These are phyloP conservation scores for Erinaceus europaeus DNA, from an alignment of 2,113 vertebrate species.

Conservation along the genomic window DNA sequence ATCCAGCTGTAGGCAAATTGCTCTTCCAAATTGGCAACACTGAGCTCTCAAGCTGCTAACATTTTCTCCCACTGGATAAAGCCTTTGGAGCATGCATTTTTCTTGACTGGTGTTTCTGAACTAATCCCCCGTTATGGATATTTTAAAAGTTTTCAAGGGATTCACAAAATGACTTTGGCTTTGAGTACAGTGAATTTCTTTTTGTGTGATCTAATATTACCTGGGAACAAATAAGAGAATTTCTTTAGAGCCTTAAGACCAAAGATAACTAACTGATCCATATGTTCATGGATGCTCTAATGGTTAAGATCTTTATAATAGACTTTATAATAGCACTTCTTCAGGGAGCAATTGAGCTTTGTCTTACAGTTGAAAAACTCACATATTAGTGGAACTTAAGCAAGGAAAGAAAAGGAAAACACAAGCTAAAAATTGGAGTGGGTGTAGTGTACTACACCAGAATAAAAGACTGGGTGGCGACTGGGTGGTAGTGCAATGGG, in stretches of 20 bases:
- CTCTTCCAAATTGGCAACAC: constrained; percentile 66
- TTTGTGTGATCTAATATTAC: background rate
- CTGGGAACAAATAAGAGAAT: background rate
- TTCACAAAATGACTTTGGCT: constrained; percentile 33
- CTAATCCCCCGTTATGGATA: constrained; percentile 45
- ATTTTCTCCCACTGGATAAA: constrained; percentile 44
- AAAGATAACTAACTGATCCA: background rate
- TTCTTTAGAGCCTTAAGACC: background rate
- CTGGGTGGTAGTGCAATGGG: too few species aligned
- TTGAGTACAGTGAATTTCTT: constrained; percentile 25
- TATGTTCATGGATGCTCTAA: background rate
- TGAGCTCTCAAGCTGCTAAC: constrained; percentile 47
- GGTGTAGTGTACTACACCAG: too few species aligned
- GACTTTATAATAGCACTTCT: background rate
- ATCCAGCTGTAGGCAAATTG: constrained; percentile 70
- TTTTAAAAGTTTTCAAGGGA: constrained; percentile 54
- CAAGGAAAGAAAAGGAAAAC: too few species aligned
- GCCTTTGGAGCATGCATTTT: constrained; percentile 56
- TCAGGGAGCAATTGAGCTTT: background rate
- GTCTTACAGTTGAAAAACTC: background rate
- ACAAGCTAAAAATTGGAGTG: too few species aligned
- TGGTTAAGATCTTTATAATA: background rate
- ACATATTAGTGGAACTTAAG: too few species aligned
- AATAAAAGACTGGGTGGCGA: too few species aligned
- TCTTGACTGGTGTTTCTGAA: constrained; percentile 60